Evolutionary conservation across 2,888 invertebrate species (phyloP).

Genomic region (Cylindroiulus punctatus): DNA sequence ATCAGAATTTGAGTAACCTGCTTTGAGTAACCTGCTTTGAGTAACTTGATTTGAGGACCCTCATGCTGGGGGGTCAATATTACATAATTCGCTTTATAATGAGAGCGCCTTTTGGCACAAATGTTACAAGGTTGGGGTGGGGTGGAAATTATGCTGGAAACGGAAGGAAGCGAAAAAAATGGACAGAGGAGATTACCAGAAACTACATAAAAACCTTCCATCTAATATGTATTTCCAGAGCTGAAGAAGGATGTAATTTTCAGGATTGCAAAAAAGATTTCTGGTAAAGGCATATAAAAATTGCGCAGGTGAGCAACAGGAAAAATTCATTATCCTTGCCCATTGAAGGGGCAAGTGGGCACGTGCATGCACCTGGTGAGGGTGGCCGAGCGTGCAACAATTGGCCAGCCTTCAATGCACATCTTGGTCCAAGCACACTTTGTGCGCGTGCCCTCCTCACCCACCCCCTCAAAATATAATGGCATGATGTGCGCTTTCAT

Average conservation of each 20-base stretch:
- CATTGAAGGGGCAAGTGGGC: conserved; percentile 42
- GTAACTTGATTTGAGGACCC: background rate
- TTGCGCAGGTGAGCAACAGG: conserved; percentile 31
- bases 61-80: background rate
- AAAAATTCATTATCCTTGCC: conserved; percentile 45
- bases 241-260: conserved; percentile 3
- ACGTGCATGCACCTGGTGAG: conserved; percentile 31
- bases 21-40: background rate
- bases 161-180: background rate
- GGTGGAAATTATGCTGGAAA: background rate
- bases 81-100: background rate
- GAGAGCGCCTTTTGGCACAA: background rate
- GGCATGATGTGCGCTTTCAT: conserved; percentile 11
- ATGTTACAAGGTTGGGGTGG: conserved; percentile 6
- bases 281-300: conserved; percentile 19
- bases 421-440: background rate
- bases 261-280: background rate
- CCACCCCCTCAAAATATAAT: background rate
- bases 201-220: background rate
- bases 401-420: conserved; percentile 4
- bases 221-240: conserved; percentile 9
- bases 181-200: background rate
- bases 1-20: background rate
- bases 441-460: conserved; percentile 10
- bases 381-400: conserved; percentile 21